A percentile compares a stretch with the other conserved stretches of the same genome.
These are phyloP conservation scores for Sorex fumeus DNA, from an alignment of 2,113 vertebrate genomes.

Conservation along the genomic window DNA sequence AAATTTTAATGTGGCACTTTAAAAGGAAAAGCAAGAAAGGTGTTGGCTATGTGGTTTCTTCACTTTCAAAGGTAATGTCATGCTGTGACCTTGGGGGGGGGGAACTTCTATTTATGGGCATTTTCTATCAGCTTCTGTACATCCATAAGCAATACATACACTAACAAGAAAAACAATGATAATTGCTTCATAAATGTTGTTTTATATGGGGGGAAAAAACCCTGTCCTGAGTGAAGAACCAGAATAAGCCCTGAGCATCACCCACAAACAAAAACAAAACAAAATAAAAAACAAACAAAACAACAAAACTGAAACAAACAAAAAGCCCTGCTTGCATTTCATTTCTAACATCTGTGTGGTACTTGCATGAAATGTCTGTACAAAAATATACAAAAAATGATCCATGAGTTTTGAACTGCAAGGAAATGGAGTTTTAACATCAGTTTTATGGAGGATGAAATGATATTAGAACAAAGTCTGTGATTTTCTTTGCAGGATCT, in stretches of 20 bases:
- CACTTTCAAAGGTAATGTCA: slow-evolving; percentile 8
- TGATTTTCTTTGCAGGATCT: neutral
- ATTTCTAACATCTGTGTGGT: neutral
- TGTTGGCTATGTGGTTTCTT: neutral
- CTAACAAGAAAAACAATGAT: slow-evolving; percentile 7
- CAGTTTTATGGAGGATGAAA: neutral
- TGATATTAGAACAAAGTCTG: neutral
- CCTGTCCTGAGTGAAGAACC: neutral
- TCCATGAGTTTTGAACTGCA: neutral
- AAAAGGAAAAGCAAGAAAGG: neutral
- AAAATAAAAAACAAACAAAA: no score
- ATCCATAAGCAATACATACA: neutral
- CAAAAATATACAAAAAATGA: neutral
- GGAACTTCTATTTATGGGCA: neutral
- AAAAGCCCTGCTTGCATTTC: neutral
- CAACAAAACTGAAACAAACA: no score
- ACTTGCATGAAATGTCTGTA: neutral
- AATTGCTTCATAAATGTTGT: neutral
- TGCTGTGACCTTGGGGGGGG: neutral
- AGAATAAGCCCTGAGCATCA: no score
- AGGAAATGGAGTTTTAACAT: neutral
- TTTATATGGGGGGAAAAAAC: slow-evolving; percentile 19
- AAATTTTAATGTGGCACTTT: neutral
- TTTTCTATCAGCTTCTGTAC: slow-evolving; percentile 20
- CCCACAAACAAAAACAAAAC: no score